Evolutionary conservation across 2,888 invertebrate genomes (phyloP), one percentile per base, ranked within the genome.

Genomic region (Leptura quadrifasciata): DNA sequence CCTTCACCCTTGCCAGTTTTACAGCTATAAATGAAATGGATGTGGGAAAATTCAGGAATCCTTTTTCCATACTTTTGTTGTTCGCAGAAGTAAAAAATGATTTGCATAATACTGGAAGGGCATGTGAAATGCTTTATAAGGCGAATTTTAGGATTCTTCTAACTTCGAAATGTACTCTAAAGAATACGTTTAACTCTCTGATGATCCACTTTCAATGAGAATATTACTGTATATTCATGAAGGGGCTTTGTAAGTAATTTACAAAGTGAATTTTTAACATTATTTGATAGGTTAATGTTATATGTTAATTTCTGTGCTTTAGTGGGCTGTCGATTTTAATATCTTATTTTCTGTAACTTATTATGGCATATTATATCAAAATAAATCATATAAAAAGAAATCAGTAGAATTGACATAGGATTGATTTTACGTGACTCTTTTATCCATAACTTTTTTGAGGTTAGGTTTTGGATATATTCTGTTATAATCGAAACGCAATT

Each of bases 81-180:
- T 70, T 63, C 70, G 55, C 35, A 64, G 67, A 70, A 63, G 70
- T 75, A 75, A 75, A 75, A 75, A 75, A 75, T 75, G 63, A 75
- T 75, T 75, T 75, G 69, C 69, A 75, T 75, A 70, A n/a, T 75
- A 58, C 64, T 58, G 52, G 57, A 58, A 63, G 70, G 70, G 70
- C 64, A 64, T 47, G 69, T 70, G 57, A 54, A 70, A 57, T 20
- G 47, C 24, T 75, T 70, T 60, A 70, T 64, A 54, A 64, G 57
- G 57, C 15, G 57, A 64, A 75, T 70, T 70, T 20, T 39, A 70
- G 64, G 54, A 69, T 31, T 54, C 52, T 24, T 55, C 57, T 69
- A 69, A 69, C 69, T 69, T 39, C 39, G 47, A 39, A 58, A 69
- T 18, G 58, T 69, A 69, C 58, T 69, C 69, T 69, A 18, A 58